Evolutionary conservation across 2,113 vertebrate species (phyloP).

Genomic region (Grantiella picta): DNA sequence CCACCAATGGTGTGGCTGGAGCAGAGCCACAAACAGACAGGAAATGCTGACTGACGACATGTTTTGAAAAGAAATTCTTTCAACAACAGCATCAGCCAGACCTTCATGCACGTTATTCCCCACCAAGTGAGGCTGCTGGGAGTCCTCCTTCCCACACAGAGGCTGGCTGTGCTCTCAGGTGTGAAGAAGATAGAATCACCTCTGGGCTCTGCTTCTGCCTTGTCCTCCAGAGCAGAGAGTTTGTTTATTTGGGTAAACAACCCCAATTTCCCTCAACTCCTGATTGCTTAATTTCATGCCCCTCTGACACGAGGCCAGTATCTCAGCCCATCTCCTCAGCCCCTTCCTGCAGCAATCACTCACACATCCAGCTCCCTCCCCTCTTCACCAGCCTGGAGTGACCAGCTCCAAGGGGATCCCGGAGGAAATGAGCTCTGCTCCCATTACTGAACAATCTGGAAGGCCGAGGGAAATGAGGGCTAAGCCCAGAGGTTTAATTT

Average conservation of each 20-base stretch:
- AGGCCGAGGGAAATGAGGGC: slow-evolving; percentile 64
- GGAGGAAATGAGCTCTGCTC: slow-evolving; percentile 70
- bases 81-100: slow-evolving; percentile 11
- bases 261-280: neutral
- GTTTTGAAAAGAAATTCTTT: slow-evolving; percentile 45
- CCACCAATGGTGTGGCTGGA: fast-evolving
- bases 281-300: slow-evolving; percentile 32
- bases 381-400: neutral
- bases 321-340: neutral
- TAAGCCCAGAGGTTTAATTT: slow-evolving; percentile 56
- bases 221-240: neutral
- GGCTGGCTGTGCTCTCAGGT: neutral
- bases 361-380: neutral
- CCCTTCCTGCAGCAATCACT: slow-evolving; percentile 13
- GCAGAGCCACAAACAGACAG: neutral
- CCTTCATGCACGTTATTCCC: slow-evolving; percentile 3
- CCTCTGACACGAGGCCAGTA: neutral
- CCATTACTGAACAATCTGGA: slow-evolving; percentile 39
- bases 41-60: neutral
- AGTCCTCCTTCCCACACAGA: neutral
- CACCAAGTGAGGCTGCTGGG: neutral
- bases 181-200: slow-evolving; percentile 52
- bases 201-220: neutral
- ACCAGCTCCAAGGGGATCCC: neutral
- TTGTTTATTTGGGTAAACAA: slow-evolving; percentile 59